These are phyloP conservation scores for Pissodes strobi DNA, from an alignment of 1,140 invertebrate genomes.

Conservation along the genomic window DNA sequence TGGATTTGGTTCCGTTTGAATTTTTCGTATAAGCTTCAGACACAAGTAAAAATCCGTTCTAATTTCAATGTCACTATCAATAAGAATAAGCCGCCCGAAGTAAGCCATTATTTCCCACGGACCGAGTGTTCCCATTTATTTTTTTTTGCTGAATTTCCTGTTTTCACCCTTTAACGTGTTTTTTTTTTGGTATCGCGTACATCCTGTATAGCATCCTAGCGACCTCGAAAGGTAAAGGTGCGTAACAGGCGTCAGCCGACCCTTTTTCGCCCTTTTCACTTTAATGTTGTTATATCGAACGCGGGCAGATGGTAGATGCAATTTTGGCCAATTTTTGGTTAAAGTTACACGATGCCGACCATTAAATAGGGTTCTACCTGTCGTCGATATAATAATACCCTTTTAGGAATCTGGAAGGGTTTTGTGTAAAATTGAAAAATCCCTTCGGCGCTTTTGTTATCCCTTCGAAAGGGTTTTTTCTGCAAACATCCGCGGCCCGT, in stretches of 20 bases:
- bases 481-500: conserved; percentile 8
- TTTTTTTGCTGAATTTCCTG: neutral
- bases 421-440: conserved; percentile 34
- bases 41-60: too few species aligned
- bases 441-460: neutral
- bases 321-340: conserved; percentile 24
- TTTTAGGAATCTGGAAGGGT: conserved; percentile 5
- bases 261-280: conserved; percentile 16
- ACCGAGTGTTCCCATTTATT: neutral
- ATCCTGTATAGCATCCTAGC: conserved; percentile 18
- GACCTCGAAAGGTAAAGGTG: conserved; percentile 14
- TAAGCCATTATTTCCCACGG: neutral
- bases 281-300: too few species aligned
- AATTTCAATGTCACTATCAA: too few species aligned
- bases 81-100: too few species aligned
- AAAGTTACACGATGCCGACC: too few species aligned
- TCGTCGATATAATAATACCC: conserved; percentile 17
- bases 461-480: conserved; percentile 6
- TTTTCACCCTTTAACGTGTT: conserved; percentile 1
- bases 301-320: conserved; percentile 31
- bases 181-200: too few species aligned
- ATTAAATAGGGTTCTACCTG: conserved; percentile 26
- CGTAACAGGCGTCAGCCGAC: conserved; percentile 4
- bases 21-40: too few species aligned
- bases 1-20: too few species aligned